These are phyloP conservation scores for Saturnia pavonia DNA, from an alignment of 2,888 invertebrate species.

Conservation along the genomic window DNA sequence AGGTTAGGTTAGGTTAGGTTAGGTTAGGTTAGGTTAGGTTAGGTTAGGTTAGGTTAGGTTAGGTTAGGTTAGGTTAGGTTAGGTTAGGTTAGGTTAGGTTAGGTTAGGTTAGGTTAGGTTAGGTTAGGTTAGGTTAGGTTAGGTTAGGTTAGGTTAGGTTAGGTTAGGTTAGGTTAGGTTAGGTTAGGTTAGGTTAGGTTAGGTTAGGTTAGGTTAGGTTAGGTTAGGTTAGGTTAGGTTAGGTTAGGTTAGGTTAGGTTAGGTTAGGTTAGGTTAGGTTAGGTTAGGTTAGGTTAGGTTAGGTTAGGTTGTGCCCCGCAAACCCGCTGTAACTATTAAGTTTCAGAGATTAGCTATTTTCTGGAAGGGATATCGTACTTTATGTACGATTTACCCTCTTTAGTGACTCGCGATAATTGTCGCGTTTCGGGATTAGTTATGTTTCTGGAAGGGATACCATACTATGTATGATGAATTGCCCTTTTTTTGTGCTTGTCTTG, in stretches of 20 bases:
- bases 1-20: neutral
- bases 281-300: conserved; percentile 25
- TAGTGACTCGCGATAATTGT: too few relatives aligned
- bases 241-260: conserved; percentile 14
- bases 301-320: too few relatives aligned
- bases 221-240: conserved; percentile 9
- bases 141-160: conserved; percentile 20
- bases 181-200: neutral
- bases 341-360: too few relatives aligned
- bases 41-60: too few relatives aligned
- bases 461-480: too few relatives aligned
- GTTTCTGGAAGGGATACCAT: too few relatives aligned
- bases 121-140: conserved; percentile 17
- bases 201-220: conserved; percentile 7
- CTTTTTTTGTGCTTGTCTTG: too few relatives aligned
- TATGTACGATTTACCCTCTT: too few relatives aligned
- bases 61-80: neutral
- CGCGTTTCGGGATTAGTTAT: too few relatives aligned
- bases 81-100: conserved; percentile 17
- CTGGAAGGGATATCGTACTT: too few relatives aligned
- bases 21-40: conserved; percentile 1
- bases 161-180: neutral
- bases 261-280: conserved; percentile 21
- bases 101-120: conserved; percentile 28
- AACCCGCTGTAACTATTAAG: too few relatives aligned